Evolutionary conservation across 2,797 vertebrate genomes (phyloP), one percentile per base, ranked within the genome.

Genomic region (Coregonus suidteri): DNA sequence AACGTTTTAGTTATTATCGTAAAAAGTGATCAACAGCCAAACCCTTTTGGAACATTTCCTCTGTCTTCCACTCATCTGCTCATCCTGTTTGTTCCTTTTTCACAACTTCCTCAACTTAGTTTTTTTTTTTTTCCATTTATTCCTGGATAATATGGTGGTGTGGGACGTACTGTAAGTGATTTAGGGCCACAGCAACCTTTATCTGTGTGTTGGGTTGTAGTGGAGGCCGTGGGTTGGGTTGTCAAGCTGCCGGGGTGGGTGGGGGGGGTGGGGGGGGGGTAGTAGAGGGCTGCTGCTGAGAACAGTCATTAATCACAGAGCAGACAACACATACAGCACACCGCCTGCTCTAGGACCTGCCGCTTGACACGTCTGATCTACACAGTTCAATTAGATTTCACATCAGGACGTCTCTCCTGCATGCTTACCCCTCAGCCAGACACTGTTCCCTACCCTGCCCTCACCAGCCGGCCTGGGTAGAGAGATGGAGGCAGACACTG

Each of bases 381-480:
- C 92, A 93, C 93, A 88, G 93, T 95, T 95, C 92, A 93, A 93
- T 94, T 93, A 93, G 92, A 92, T 93, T 92, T 93, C 93, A 90
- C 93, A 92, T 93, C 93, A 91, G 93, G 93, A 91, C 64, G 91
- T 86, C 91, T 88, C 90, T 91, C 85, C 87, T 82, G 77, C 84
- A 77, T 85, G 72, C 77, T 62, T 3, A 62, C n/a, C 59, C 59
- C 20, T 20, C 18, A 6, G n/a, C 54, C 53, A 5, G 53, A 3
- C 18, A 2, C 31, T 34, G 31, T 34, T 34, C 31, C 31, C 3
- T 34, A 34, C 54, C 54, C 54, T 59, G 54, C 6, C 41, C 41
- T 47, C 41, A 47, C 7, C 13, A n/a, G 54, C 16, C 18, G 84
- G 68, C 82, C 84, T 75, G 84, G 75, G 83, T 71, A 20, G 41